Conservation (phyloP, 2,113 vertebrate species). For the Mustela nigripes region DNA sequence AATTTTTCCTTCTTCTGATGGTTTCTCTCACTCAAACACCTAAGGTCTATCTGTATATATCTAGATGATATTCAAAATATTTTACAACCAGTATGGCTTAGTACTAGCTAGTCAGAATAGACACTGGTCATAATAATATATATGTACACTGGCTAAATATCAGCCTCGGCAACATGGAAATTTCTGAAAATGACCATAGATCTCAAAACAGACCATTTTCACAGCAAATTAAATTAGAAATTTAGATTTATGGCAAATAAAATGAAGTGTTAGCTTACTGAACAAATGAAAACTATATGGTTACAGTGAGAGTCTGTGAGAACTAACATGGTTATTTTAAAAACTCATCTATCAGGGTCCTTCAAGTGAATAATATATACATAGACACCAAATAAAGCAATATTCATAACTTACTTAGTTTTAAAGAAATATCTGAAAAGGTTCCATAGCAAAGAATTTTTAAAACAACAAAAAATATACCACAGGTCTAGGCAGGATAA, state of each 20-base stretch:
- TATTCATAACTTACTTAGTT: not conserved
- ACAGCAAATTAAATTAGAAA: not conserved
- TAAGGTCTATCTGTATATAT: not conserved
- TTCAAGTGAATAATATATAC: not conserved
- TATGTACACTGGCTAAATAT: not conserved
- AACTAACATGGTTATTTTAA: not conserved
- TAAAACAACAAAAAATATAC: constrained; percentile 24
- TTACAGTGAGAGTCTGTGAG: not conserved
- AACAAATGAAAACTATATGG: not conserved
- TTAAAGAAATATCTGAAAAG: not conserved
- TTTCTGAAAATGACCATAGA: not conserved
- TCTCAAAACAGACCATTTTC: not conserved
- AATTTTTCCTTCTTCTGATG: not conserved
- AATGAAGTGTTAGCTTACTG: not conserved
- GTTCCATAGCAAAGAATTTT: not conserved
- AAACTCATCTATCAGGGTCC: not conserved
- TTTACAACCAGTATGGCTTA: not conserved
- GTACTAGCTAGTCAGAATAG: not conserved
- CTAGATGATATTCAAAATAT: not conserved
- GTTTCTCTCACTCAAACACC: not conserved
- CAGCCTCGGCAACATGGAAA: not conserved
- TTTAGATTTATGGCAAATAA: not conserved
- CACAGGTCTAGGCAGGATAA: not conserved
- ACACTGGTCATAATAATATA: not conserved
- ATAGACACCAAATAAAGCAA: not conserved